These are phyloP conservation scores for Clarias macrocephalus DNA, from an alignment of 2,113 vertebrate genomes.

Conservation along the genomic window DNA sequence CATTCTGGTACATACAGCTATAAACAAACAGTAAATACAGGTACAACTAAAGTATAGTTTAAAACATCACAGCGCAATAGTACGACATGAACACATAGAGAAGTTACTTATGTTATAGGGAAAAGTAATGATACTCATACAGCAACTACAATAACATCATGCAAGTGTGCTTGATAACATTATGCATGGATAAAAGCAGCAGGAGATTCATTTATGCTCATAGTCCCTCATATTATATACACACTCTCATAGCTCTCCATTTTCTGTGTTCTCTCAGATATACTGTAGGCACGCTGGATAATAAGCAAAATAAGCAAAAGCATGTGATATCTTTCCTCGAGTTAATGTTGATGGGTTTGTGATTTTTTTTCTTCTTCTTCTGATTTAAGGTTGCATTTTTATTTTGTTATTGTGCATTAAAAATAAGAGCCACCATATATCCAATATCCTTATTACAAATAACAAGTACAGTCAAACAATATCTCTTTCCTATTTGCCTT, in stretches of 20 bases:
- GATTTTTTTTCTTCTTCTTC: neutral
- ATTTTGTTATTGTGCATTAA: neutral
- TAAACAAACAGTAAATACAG: neutral
- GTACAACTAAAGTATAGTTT: neutral
- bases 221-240: neutral
- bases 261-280: neutral
- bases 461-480: slow-evolving; percentile 5
- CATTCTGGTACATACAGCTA: neutral
- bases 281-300: too few species aligned
- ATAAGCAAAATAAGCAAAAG: slow-evolving; percentile 9
- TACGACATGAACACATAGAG: neutral
- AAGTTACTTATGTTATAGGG: neutral
- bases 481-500: neutral
- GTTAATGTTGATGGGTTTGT: neutral
- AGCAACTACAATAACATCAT: neutral
- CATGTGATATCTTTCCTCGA: neutral
- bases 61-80: neutral
- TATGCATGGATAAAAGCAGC: neutral
- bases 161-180: neutral
- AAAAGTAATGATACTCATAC: neutral
- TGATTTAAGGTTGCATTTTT: neutral
- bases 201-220: neutral
- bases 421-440: neutral
- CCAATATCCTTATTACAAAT: neutral
- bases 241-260: neutral